phyloP scores from a whole-genome alignment of 2,797 vertebrate genomes.

The Australoheros facetus region DNA sequence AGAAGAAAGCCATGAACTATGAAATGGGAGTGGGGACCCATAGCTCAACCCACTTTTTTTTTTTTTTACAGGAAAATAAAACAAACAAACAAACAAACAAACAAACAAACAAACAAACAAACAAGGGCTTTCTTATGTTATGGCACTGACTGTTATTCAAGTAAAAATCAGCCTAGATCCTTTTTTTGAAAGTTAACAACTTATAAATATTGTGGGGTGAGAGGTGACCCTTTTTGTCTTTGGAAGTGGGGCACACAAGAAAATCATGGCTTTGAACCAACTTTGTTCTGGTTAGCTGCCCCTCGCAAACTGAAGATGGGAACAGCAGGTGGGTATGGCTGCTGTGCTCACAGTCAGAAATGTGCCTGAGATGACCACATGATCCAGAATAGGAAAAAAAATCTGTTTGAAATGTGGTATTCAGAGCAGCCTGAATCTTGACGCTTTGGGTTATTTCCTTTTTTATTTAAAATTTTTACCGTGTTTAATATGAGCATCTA shows the following conservation, averaged over 20 bases:
- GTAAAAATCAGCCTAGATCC: neutral
- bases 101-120: neutral
- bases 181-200: neutral
- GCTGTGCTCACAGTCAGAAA: neutral
- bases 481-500: neutral
- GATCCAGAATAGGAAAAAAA: neutral
- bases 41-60: neutral
- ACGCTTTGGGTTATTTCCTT: neutral
- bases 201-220: neutral
- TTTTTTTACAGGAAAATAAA: too few relatives aligned
- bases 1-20: neutral
- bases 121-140: neutral
- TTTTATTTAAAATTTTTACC: neutral
- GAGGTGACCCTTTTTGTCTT: accelerated
- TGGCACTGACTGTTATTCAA: neutral
- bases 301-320: neutral
- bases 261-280: neutral
- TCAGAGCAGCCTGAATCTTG: neutral
- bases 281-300: neutral
- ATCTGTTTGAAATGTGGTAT: accelerated
- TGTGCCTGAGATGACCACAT: neutral
- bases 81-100: too few relatives aligned
- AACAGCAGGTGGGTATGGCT: neutral
- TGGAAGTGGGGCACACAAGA: accelerated
- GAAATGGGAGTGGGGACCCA: neutral